Conservation (phyloP, 2,113 vertebrate genomes). For the Lonchura striata region DNA sequence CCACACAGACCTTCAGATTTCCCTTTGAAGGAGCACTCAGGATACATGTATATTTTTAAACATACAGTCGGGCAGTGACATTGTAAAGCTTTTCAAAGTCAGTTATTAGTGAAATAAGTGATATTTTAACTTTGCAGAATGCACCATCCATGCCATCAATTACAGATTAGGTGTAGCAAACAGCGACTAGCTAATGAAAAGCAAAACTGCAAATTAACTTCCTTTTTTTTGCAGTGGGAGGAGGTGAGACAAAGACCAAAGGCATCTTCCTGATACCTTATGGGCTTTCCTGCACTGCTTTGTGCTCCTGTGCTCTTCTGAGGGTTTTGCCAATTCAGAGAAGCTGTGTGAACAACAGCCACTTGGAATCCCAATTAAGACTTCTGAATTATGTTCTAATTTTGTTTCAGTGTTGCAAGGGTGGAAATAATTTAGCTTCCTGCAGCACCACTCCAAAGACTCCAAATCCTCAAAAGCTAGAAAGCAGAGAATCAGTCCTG, state of each 20-base stretch:
- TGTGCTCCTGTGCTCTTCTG: background rate
- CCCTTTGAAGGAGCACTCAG: background rate
- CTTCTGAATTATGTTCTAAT: background rate
- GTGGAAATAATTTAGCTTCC: background rate
- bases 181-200: background rate
- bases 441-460: background rate
- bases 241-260: background rate
- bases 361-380: slow-evolving; percentile 16
- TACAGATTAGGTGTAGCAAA: background rate
- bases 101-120: background rate
- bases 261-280: background rate
- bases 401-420: background rate
- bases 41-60: background rate
- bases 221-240: background rate
- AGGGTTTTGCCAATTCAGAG: background rate
- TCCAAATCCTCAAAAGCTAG: background rate
- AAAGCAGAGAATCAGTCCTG: background rate
- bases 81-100: background rate
- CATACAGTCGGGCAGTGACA: background rate
- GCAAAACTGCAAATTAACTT: background rate
- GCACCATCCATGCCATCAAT: background rate
- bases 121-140: background rate
- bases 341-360: background rate
- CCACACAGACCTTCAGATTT: background rate
- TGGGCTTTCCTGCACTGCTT: background rate